phyloP scores from a whole-genome alignment of 1,140 invertebrate genomes.

The Wiebesia pumilae region DNA sequence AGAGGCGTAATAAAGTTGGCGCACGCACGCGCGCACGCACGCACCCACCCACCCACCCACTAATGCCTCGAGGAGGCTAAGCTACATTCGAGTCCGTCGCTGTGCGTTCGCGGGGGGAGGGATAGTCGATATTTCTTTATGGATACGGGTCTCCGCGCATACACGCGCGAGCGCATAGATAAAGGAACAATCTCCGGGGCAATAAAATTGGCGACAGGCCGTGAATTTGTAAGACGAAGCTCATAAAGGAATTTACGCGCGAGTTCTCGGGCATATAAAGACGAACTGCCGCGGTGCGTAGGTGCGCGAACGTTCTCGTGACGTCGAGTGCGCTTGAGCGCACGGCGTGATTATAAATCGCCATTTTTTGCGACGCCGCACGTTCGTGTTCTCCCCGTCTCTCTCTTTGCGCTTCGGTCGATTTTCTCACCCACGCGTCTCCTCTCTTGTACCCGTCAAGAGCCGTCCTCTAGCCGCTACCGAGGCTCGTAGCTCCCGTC shows the following conservation, averaged over 20 bases:
- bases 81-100: background rate
- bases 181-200: slow-evolving; percentile 65
- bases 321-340: slow-evolving; percentile 43
- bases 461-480: too few relatives aligned
- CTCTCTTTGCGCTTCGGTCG: too few relatives aligned
- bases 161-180: slow-evolving; percentile 59
- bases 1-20: slow-evolving; percentile 29
- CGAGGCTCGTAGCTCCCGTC: too few relatives aligned
- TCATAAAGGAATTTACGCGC: slow-evolving; percentile 70
- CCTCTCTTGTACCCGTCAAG: too few relatives aligned
- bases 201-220: slow-evolving; percentile 70
- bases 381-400: too few relatives aligned
- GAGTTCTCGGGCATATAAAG: slow-evolving; percentile 58
- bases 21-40: slow-evolving; percentile 48
- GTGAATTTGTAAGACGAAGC: slow-evolving; percentile 68
- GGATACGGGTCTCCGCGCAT: slow-evolving; percentile 54
- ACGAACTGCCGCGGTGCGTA: slow-evolving; percentile 32
- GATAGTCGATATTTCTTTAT: slow-evolving; percentile 51
- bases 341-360: slow-evolving; percentile 22
- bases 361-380: background rate
- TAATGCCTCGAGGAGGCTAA: background rate
- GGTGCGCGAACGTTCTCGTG: slow-evolving; percentile 51
- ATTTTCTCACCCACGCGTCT: too few relatives aligned
- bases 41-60: background rate
- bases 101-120: background rate